Evolutionary conservation across 2,797 vertebrate species (phyloP), one percentile per base, ranked within the genome.

Genomic region (Cynodonichthys magdalenae): DNA sequence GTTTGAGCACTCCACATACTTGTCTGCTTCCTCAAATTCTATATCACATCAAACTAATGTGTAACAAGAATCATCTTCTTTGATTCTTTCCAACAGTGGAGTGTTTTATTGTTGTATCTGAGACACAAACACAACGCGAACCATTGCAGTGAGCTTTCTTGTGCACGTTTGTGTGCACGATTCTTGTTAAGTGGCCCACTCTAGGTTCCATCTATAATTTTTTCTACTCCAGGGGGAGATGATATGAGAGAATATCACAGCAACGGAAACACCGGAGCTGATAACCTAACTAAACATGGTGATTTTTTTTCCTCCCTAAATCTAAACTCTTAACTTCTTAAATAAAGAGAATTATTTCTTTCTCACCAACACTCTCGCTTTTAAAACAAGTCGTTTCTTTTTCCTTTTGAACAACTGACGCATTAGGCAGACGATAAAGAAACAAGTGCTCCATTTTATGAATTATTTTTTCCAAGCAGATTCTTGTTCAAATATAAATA

Each of bases 231-330:
- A 20, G 52, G 18, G 78, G 42, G 39, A 47, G 63, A 79, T 80
- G 71, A 74, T 77, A 57, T 51, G 61, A 53, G 69, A 42, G 74
- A 73, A 79, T 83, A 66, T 75, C 41, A 28, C 68, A 17, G 15
- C 67, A 39, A 59, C 66, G 49, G 54, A 69, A 67, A 63, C 68
- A 53, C 65, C 54, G 59, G 57, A 51, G 46, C 7, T 66, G 18
- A 66, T 54, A 12, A 72, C 66, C 34, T 57, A 64, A 59, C 55
- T 63, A 57, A 55, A 41, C 15, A 27, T 3, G 5, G 10, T 9
- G 15, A 24, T 14, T 36, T 44, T 24, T 46, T 56, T 17, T 18
- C 49, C 9, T 14, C 69, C 6, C 36, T 9, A 36, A 66, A 79
- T 46, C 69, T 39, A 39, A 57, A 52, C 57, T 51, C 18, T 28